Percentiles rank a stretch among this genome's conserved stretches.
Evolutionary conservation across 2,113 vertebrate species (phyloP).

Genomic region (Rhinogobius similis): DNA sequence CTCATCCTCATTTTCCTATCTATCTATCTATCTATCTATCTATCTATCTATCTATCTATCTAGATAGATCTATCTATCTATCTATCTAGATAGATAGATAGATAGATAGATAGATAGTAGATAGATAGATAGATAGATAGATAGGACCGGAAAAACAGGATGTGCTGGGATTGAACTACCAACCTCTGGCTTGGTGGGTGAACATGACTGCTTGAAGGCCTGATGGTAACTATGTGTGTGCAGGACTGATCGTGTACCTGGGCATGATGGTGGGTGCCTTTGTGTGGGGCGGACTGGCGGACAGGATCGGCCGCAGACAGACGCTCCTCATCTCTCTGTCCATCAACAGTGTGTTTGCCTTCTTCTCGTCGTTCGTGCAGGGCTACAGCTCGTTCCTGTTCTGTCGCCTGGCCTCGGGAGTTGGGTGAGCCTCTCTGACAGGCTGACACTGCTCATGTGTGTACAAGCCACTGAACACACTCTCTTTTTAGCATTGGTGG

Average conservation of each 20-base stretch:
- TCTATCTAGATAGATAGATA: no score
- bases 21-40: no score
- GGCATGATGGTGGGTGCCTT: slow-evolving; percentile 99
- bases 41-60: no score
- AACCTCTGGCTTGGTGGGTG: no score
- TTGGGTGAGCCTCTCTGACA: slow-evolving; percentile 82
- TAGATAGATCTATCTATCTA: no score
- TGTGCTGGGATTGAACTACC: no score
- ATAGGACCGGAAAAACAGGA: no score
- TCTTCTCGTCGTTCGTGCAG: slow-evolving; percentile 98
- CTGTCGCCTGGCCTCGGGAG: slow-evolving; percentile 92
- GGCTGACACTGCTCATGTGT: neutral
- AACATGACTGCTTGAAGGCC: no score
- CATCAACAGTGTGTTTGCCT: slow-evolving; percentile 96
- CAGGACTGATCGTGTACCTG: slow-evolving; percentile 92
- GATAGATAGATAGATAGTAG: no score
- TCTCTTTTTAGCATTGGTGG: slow-evolving; percentile 85
- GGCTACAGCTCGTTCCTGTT: slow-evolving; percentile 96
- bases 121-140: no score
- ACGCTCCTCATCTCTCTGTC: slow-evolving; percentile 97
- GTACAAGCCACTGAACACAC: no score
- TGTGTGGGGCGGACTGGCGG: slow-evolving; percentile 94
- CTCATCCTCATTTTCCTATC: no score
- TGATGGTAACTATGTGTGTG: neutral
- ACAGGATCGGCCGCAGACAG: slow-evolving; percentile 91